Conservation (phyloP, 2,113 vertebrate genomes). For the Meleagris gallopavo region DNA sequence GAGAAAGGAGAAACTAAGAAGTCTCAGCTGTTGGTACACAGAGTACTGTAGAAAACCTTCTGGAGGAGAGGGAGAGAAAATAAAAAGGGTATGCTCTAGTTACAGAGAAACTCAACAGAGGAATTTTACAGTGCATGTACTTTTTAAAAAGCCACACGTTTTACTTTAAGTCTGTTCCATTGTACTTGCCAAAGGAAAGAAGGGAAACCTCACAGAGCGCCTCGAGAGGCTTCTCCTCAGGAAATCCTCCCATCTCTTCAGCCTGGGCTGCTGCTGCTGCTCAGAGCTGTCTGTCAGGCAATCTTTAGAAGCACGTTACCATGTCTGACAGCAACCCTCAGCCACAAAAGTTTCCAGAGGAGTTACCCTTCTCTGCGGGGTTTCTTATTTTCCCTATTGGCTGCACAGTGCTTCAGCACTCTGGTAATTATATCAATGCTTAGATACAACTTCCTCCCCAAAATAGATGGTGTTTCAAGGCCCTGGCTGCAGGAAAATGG, state of each 20-base stretch:
- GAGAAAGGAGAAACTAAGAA: neutral
- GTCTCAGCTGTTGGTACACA: neutral
- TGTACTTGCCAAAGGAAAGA: constrained; percentile 36
- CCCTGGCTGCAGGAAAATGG: neutral
- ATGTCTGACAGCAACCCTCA: neutral
- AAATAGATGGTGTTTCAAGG: constrained; percentile 53
- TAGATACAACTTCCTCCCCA: constrained; percentile 21
- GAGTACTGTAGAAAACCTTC: neutral
- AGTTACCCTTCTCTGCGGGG: neutral
- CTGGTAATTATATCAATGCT: constrained; percentile 61
- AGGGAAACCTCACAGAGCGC: neutral
- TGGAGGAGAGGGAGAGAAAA: neutral
- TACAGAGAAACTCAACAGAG: neutral
- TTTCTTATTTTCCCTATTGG: constrained; percentile 46
- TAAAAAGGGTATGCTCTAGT: neutral
- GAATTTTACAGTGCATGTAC: neutral
- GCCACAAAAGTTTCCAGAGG: constrained; percentile 13
- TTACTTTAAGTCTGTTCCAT: constrained; percentile 10
- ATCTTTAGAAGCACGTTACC: constrained; percentile 14
- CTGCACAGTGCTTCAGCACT: neutral
- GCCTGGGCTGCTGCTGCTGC: neutral
- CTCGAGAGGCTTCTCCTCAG: neutral
- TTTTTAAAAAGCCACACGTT: neutral
- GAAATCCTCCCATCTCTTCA: constrained; percentile 10
- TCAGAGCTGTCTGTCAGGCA: neutral